A percentile compares a stretch with the other conserved stretches of the same genome.
Conservation (phyloP, 2,113 vertebrate species). For the Amphiprion ocellaris region DNA sequence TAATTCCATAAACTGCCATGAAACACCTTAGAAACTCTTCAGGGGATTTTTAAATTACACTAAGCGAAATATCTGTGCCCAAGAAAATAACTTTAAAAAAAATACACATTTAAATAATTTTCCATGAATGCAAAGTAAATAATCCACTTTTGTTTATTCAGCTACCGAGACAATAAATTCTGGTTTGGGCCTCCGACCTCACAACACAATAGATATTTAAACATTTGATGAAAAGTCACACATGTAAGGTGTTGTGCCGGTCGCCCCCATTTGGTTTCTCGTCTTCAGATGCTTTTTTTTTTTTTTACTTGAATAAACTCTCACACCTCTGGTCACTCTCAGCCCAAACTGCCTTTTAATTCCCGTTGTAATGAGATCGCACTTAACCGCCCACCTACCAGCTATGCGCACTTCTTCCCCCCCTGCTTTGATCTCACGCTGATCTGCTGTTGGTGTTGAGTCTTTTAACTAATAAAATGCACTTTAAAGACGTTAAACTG, state of each 20-base stretch:
- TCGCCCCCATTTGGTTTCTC: conserved; percentile 71
- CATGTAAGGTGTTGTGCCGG: conserved; percentile 51
- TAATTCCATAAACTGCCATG: not conserved
- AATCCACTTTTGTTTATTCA: not conserved
- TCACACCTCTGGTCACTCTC: conserved; percentile 52
- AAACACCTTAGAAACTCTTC: not conserved
- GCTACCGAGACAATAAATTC: not conserved
- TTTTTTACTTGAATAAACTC: conserved; percentile 60
- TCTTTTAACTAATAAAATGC: conserved; percentile 45
- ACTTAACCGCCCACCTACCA: conserved; percentile 45
- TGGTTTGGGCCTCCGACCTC: not conserved
- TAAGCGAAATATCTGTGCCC: too few relatives aligned
- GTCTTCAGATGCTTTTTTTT: conserved; percentile 45
- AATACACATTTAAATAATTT: not conserved
- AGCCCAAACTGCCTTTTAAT: conserved; percentile 66
- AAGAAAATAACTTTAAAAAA: not conserved
- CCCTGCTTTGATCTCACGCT: conserved; percentile 73
- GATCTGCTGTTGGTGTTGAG: conserved; percentile 40
- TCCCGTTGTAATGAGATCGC: conserved; percentile 75
- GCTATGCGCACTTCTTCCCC: conserved; percentile 6
- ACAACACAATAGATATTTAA: conserved; percentile 21
- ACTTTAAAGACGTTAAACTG: not conserved
- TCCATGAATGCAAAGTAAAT: not conserved
- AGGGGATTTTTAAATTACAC: not conserved
- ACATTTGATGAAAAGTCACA: conserved; percentile 34